Conservation (phyloP, 1,140 invertebrate genomes). For the roundworm (Caenorhabditis elegans) region WBcel235 BX284605.5:10506501-10507000, state of each 20-base stretch:
- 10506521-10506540: background rate
- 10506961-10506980: background rate
- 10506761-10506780: background rate
- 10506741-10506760: slow-evolving; percentile 18
- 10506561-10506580: background rate
- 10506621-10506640: background rate
- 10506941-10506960: background rate
- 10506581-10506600: slow-evolving; percentile 36
- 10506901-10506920: background rate
- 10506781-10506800: background rate
- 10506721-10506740: background rate
- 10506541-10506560: background rate
- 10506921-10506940: slow-evolving; percentile 1
- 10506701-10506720: slow-evolving; percentile 12
- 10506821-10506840: slow-evolving; percentile 34
- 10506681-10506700: slow-evolving; percentile 21
- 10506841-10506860: slow-evolving; percentile 31
- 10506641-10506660: background rate
- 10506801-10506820: slow-evolving; percentile 5
- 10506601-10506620: slow-evolving; percentile 31
- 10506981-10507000: background rate
- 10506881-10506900: slow-evolving; percentile 38
- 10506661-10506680: slow-evolving; percentile 34
- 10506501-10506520: no score
- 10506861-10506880: slow-evolving; percentile 6